Percentiles rank a stretch among this genome's conserved stretches.
Evolutionary conservation across 2,888 invertebrate genomes (phyloP).

Genomic region (Sussaba pulchella): DNA sequence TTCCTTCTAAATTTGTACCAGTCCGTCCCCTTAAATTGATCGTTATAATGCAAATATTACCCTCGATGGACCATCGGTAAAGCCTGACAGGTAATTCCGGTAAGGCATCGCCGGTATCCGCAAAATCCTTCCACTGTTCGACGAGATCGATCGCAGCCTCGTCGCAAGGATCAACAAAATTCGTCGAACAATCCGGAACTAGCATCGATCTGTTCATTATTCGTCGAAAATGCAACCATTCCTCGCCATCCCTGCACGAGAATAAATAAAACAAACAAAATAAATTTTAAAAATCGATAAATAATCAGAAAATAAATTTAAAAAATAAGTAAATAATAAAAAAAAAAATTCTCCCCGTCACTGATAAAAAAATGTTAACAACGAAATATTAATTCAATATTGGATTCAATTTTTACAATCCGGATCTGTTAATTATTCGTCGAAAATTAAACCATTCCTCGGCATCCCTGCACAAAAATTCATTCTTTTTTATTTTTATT

Average conservation of each 20-base stretch:
- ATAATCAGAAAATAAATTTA: no score
- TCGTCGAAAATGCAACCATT: conserved; percentile 91
- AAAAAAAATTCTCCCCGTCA: no score
- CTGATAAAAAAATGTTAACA: no score
- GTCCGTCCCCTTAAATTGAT: no score
- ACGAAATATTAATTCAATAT: no score
- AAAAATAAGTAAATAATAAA: no score
- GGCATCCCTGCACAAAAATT: conserved; percentile 11
- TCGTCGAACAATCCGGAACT: conserved; percentile 86
- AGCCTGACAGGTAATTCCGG: conserved; percentile 89
- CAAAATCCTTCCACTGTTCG: conserved; percentile 85
- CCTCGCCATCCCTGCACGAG: conserved; percentile 88
- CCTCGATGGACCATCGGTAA: conserved; percentile 92
- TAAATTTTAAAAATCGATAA: no score
- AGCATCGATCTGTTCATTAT: conserved; percentile 91
- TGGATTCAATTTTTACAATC: no score
- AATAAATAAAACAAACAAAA: conserved; percentile 56
- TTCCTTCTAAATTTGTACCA: no score
- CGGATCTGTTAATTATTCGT: no score
- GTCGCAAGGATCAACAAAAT: conserved; percentile 87
- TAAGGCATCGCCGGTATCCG: conserved; percentile 79
- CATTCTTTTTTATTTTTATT: no score
- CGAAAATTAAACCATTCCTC: no score
- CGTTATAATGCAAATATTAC: conserved; percentile 82
- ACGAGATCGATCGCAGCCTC: conserved; percentile 86